Evolutionary conservation across 2,888 invertebrate species (phyloP).

Genomic region (Ectropis crepuscularia): DNA sequence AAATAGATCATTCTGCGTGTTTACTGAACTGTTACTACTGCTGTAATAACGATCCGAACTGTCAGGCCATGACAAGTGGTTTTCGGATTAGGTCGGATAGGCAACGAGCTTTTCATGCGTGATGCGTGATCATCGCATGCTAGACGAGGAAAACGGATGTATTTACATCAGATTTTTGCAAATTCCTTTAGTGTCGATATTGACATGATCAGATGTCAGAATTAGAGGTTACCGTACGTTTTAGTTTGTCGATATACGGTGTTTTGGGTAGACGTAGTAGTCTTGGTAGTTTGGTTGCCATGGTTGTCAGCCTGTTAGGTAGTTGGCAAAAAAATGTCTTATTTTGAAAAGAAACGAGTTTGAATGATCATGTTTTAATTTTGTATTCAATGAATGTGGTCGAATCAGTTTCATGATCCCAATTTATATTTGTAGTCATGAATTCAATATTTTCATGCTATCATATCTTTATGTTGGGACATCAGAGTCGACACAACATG

Average conservation of each 20-base stretch:
- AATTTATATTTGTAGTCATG: no score
- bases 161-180: not conserved
- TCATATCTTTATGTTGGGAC: no score
- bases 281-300: no score
- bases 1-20: constrained; percentile 30
- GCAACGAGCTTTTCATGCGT: constrained; percentile 10
- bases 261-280: no score
- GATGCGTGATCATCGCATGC: constrained; percentile 17
- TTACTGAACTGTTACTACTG: constrained; percentile 15
- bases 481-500: no score
- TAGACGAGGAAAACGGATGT: constrained; percentile 1
- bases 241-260: no score
- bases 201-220: not conserved
- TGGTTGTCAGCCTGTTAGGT: no score
- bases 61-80: constrained; percentile 15
- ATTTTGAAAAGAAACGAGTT: no score
- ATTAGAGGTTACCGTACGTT: not conserved
- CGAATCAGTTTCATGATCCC: not conserved
- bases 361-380: no score
- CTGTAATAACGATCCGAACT: constrained; percentile 6
- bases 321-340: no score
- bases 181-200: not conserved
- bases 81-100: constrained; percentile 10
- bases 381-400: no score
- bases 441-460: no score